Conservation (phyloP, 2,888 invertebrate genomes). For the Andrena camellia region DNA sequence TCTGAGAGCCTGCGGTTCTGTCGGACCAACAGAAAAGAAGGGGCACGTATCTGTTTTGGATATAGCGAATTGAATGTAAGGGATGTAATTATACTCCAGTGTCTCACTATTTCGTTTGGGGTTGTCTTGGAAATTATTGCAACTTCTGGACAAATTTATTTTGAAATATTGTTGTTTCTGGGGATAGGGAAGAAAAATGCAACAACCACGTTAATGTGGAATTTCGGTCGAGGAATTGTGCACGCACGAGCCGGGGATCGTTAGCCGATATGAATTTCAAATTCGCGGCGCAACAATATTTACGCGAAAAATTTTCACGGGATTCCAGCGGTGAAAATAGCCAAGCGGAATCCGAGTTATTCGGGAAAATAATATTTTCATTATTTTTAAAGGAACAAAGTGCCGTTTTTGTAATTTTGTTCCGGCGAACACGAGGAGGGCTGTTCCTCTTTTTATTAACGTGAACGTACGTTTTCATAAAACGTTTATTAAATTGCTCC, state of each 20-base stretch:
- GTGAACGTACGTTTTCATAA: constrained; percentile 15
- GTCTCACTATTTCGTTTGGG: too few relatives aligned
- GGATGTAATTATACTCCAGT: background rate
- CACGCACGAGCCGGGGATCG: background rate
- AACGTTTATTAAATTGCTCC: constrained; percentile 44
- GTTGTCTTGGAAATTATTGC: too few relatives aligned
- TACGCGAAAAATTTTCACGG: constrained; percentile 15
- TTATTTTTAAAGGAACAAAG: constrained; percentile 32
- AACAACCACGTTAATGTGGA: background rate
- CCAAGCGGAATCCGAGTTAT: constrained; percentile 20
- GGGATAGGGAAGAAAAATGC: background rate
- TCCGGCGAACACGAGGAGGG: background rate
- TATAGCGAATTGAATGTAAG: background rate
- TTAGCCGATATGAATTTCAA: constrained; percentile 7
- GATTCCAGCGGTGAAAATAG: background rate
- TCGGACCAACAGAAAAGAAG: background rate
- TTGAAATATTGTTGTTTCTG: too few relatives aligned
- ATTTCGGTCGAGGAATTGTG: background rate
- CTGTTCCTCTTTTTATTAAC: background rate
- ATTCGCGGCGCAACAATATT: constrained; percentile 1
- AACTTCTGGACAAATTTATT: too few relatives aligned
- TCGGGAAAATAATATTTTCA: constrained; percentile 36
- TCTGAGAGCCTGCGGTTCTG: too few relatives aligned
- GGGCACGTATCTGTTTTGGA: background rate
- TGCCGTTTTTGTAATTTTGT: constrained; percentile 31